These are phyloP conservation scores for Ptilonorhynchus violaceus DNA, from an alignment of 2,113 vertebrate genomes.

Conservation along the genomic window DNA sequence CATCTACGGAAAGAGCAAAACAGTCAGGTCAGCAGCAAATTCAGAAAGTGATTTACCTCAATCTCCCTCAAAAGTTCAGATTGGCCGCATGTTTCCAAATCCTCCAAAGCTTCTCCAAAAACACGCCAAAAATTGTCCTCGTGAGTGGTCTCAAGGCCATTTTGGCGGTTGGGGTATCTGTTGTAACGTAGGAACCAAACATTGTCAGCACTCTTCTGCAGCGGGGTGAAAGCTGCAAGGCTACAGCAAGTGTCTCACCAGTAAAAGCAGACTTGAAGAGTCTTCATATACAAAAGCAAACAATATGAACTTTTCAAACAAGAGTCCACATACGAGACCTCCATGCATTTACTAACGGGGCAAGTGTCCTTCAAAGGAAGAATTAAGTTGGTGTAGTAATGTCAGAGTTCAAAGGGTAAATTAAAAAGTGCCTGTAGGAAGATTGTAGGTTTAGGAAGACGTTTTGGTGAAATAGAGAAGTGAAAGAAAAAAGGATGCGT, in stretches of 20 bases:
- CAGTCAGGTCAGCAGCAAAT: not conserved
- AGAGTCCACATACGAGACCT: constrained; percentile 69
- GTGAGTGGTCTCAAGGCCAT: constrained; percentile 82
- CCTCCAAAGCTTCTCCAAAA: constrained; percentile 91
- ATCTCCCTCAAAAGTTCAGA: constrained; percentile 96
- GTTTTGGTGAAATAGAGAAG: constrained; percentile 79
- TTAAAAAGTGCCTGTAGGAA: constrained; percentile 76
- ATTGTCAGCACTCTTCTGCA: constrained; percentile 76
- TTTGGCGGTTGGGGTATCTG: constrained; percentile 89
- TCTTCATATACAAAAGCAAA: constrained; percentile 76
- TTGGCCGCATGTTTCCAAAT: constrained; percentile 97
- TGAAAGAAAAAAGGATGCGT: constrained; percentile 79
- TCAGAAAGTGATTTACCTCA: constrained; percentile 81
- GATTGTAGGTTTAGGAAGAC: constrained; percentile 78
- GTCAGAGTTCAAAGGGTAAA: constrained; percentile 69
- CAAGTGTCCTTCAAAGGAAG: constrained; percentile 67
- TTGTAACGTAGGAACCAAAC: constrained; percentile 91
- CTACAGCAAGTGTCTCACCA: constrained; percentile 70
- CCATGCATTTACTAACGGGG: constrained; percentile 72
- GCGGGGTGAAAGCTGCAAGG: constrained; percentile 53
- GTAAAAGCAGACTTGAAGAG: constrained; percentile 70
- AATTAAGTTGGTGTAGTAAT: constrained; percentile 68
- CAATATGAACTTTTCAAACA: constrained; percentile 71
- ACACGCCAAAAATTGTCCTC: constrained; percentile 92
- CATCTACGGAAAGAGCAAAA: not conserved